A percentile compares a stretch with the other conserved stretches of the same genome.
These are phyloP conservation scores for Cosmia pyralina DNA, from an alignment of 2,888 invertebrate species.

Conservation along the genomic window DNA sequence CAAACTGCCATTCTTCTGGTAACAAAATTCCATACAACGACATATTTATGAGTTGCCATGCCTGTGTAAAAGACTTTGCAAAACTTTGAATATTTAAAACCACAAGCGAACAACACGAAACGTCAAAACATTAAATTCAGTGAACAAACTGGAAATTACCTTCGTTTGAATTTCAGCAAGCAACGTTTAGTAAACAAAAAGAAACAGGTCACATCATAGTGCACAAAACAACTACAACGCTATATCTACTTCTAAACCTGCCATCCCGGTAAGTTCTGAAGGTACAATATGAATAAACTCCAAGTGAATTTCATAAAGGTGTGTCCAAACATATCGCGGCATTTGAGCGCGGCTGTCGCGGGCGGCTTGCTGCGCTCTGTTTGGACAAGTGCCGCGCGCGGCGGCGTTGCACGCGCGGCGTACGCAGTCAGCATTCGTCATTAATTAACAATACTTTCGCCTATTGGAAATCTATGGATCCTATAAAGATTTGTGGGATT, in stretches of 20 bases:
- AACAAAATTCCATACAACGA: conserved; percentile 20
- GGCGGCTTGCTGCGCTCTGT: too few relatives aligned
- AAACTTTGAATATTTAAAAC: conserved; percentile 46
- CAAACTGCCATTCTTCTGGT: neutral
- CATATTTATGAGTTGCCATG: conserved; percentile 33
- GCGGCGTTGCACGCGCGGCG: too few relatives aligned
- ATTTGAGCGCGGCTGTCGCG: too few relatives aligned
- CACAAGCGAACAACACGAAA: conserved; percentile 47
- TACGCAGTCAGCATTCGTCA: too few relatives aligned
- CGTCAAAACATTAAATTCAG: conserved; percentile 51
- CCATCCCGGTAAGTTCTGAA: conserved; percentile 41
- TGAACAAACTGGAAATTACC: conserved; percentile 52
- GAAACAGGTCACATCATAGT: conserved; percentile 28
- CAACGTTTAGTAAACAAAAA: conserved; percentile 47
- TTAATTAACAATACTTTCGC: too few relatives aligned
- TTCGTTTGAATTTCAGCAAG: conserved; percentile 45
- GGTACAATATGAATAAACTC: conserved; percentile 57
- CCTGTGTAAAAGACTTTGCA: conserved; percentile 28
- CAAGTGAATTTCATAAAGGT: conserved; percentile 62
- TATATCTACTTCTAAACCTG: conserved; percentile 40
- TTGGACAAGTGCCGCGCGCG: too few relatives aligned
- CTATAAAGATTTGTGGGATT: too few relatives aligned
- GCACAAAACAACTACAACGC: conserved; percentile 24
- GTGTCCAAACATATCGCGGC: too few relatives aligned
- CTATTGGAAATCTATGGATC: too few relatives aligned